These are phyloP conservation scores for Dastarcus helophoroides DNA, from an alignment of 2,888 invertebrate genomes.

Conservation along the genomic window DNA sequence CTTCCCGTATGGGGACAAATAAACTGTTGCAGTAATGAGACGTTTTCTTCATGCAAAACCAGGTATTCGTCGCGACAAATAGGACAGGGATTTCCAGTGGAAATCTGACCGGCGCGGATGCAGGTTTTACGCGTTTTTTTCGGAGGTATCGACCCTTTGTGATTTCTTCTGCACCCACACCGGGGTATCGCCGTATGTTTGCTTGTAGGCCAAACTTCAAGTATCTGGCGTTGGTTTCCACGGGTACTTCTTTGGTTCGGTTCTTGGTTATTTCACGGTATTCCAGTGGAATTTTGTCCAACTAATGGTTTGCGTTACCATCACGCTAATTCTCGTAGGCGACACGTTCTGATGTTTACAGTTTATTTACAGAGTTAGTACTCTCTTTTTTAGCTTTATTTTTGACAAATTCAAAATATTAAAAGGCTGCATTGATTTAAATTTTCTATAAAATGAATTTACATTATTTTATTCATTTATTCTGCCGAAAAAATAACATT, in stretches of 20 bases:
- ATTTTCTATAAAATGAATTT: no score
- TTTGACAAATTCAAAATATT: no score
- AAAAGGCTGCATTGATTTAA: no score
- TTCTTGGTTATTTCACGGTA: conserved; percentile 44
- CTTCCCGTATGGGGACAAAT: conserved; percentile 75
- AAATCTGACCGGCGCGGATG: conserved; percentile 59
- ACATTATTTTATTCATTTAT: no score
- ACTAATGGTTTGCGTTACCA: no score
- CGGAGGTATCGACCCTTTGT: conserved; percentile 68
- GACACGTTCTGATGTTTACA: no score
- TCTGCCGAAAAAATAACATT: no score
- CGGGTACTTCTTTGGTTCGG: conserved; percentile 54
- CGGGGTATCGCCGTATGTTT: conserved; percentile 68
- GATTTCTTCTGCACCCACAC: conserved; percentile 84
- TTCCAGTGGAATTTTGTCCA: no score
- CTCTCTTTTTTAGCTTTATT: no score
- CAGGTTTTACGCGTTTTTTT: conserved; percentile 75
- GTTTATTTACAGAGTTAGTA: background rate
- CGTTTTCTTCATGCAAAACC: conserved; percentile 69
- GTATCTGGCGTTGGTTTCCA: conserved; percentile 75
- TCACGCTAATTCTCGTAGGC: no score
- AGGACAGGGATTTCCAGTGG: conserved; percentile 86
- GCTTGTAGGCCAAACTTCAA: conserved; percentile 71
- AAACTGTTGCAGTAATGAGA: conserved; percentile 75
- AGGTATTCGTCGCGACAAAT: conserved; percentile 92